Base-by-base conservation (phyloP, 2,888 invertebrate species). In the Parnassius smintheus region DNA sequence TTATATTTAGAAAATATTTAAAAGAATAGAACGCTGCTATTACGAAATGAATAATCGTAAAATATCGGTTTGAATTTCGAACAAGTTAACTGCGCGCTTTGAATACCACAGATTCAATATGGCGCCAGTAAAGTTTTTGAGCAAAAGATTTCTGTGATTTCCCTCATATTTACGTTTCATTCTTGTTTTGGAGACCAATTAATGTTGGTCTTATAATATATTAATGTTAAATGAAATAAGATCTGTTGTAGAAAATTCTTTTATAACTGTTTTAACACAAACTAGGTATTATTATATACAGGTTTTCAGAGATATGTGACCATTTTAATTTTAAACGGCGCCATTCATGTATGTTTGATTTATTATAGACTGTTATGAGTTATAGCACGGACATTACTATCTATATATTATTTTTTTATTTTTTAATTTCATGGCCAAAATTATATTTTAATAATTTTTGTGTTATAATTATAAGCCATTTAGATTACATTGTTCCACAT, bases 141-240 rank as follows among this genome's bases (percentile, higher is more conserved):
- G 75, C 79, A 75, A 80, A 76, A 82, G 78, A 80, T 77, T 82
- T 78, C 81, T 85, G 84, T 88, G 87, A 83, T 81, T 88, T 81
- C 75, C 78, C 69, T 77, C 81, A 79, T 86, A 82, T 77, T 88
- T 86, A 86, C 72, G 83, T 81, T 82, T 72, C 76, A 76, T 72
- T 73, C 77, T 70, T 79, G 85, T 8, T 46, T 46, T 12, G n/a
- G 2, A 46, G 46, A 46, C 11, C 12, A 46, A 1, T 18, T 18
- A 18, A 8, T 7, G 8, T 46, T n/a, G 18, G 18, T 22, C 9
- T 10, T n/a, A 50, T 50, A 9, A 50, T 9, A 22, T 18, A 50
- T 18, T 46, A 3, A 46, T 11, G 7, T 46, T 4, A 12, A 11
- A 46, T 44, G 11, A 44, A 44, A 44, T 44, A 44, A 44, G 44